Evolutionary conservation across 1,140 invertebrate species (phyloP).

Genomic region (Caenorhabditis brenneri): DNA sequence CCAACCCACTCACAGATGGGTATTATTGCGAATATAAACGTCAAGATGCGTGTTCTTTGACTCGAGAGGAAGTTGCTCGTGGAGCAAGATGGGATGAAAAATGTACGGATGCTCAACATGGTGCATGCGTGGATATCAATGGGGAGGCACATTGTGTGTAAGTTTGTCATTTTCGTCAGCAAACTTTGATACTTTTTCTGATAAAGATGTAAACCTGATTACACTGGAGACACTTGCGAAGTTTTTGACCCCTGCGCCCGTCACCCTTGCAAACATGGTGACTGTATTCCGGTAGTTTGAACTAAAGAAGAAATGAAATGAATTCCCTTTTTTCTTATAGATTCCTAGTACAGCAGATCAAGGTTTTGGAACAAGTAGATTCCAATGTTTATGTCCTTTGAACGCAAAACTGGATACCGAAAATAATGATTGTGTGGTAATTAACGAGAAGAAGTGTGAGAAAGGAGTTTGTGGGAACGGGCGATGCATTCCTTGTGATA

Average conservation of each 20-base stretch:
- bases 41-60: neutral
- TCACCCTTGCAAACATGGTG: conserved; percentile 12
- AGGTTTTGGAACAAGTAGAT: neutral
- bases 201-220: neutral
- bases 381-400: conserved; percentile 1
- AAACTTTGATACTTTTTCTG: neutral
- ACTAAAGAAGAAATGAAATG: neutral
- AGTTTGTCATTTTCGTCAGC: neutral
- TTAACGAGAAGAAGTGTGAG: conserved; percentile 25
- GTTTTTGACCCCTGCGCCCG: neutral
- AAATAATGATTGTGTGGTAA: conserved; percentile 10
- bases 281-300: neutral
- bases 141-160: neutral
- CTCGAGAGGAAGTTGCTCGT: conserved; percentile 7
- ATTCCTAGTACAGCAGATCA: neutral
- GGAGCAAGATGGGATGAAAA: conserved; percentile 14
- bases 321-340: neutral
- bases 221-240: conserved; percentile 6
- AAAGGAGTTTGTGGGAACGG: neutral
- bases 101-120: conserved; percentile 10
- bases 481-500: conserved; percentile 21
- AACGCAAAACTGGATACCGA: neutral
- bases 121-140: neutral
- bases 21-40: conserved; percentile 19
- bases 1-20: neutral